Percentiles rank a stretch among this genome's conserved stretches.
Evolutionary conservation across 92 coral and sea anemone species (phyloP).

Genomic region (Palythoa grandis): DNA sequence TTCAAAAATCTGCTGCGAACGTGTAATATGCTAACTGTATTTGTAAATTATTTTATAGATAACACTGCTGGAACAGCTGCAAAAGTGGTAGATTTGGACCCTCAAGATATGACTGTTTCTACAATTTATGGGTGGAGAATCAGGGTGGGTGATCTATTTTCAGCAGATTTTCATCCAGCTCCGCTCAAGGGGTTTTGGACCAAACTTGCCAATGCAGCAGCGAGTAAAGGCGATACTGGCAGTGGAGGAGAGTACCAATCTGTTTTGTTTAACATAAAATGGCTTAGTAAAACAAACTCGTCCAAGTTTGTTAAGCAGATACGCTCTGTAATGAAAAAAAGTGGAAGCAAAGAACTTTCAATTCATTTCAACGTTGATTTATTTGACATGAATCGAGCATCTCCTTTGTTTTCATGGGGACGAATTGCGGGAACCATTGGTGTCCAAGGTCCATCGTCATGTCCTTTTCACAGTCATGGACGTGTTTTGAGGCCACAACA

Average conservation of each 20-base stretch:
- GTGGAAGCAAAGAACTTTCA: slow-evolving; percentile 55
- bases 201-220: slow-evolving; percentile 21
- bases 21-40: no score
- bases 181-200: slow-evolving; percentile 66
- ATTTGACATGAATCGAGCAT: slow-evolving; percentile 15
- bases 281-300: slow-evolving; percentile 30
- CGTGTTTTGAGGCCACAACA: slow-evolving; percentile 53
- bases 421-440: slow-evolving; percentile 76
- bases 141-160: slow-evolving; percentile 59
- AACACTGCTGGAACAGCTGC: slow-evolving; percentile 50
- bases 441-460: slow-evolving; percentile 58
- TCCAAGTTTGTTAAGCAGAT: slow-evolving; percentile 54
- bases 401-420: slow-evolving; percentile 58
- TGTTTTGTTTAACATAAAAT: slow-evolving; percentile 60
- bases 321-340: slow-evolving; percentile 44
- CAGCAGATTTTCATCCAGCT: slow-evolving; percentile 68
- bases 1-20: not conserved
- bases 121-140: slow-evolving; percentile 83
- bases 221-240: not conserved
- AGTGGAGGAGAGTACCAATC: slow-evolving; percentile 70
- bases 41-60: slow-evolving; percentile 14
- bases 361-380: slow-evolving; percentile 75
- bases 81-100: slow-evolving; percentile 76
- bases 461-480: slow-evolving; percentile 62
- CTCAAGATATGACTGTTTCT: slow-evolving; percentile 59